Percentiles rank a stretch among this genome's conserved stretches.
Evolutionary conservation across 2,113 vertebrate species (phyloP).

Genomic region (Alosa alosa): DNA sequence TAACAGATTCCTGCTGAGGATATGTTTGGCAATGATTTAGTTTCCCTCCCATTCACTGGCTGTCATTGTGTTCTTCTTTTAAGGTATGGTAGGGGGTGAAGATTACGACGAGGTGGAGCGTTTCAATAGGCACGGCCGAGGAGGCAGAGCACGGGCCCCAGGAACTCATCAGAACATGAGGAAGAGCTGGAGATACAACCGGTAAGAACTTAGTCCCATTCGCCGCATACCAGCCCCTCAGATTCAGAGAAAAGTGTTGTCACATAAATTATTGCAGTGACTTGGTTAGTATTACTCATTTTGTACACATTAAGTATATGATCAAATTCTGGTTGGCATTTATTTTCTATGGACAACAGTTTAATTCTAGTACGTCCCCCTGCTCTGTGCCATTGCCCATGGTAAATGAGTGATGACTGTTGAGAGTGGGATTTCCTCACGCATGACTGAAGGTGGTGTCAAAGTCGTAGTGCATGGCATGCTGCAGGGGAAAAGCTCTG

Average conservation of each 20-base stretch:
- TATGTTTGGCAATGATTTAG: not conserved
- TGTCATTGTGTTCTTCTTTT: not conserved
- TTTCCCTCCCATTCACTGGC: not conserved
- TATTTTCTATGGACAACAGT: not conserved
- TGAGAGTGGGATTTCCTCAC: not conserved
- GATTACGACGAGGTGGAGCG: conserved; percentile 90
- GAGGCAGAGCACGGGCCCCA: conserved; percentile 66
- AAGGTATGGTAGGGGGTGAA: conserved; percentile 80
- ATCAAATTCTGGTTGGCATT: not conserved
- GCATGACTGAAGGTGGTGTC: not conserved
- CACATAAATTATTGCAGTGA: too few species aligned
- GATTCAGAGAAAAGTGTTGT: too few species aligned
- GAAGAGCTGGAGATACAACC: conserved; percentile 94
- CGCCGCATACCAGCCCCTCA: too few species aligned
- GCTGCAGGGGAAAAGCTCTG: not conserved
- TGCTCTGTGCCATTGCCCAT: not conserved
- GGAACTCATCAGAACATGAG: conserved; percentile 82
- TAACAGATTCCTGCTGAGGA: not conserved
- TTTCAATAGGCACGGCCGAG: conserved; percentile 76
- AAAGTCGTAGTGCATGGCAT: not conserved
- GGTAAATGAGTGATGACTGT: not conserved
- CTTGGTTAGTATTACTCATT: too few species aligned
- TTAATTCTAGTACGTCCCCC: not conserved
- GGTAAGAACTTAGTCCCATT: conserved; percentile 69
- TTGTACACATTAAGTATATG: too few species aligned